Evolutionary conservation across 2,797 vertebrate species (phyloP).

Genomic region (Arctocebus calabarensis): DNA sequence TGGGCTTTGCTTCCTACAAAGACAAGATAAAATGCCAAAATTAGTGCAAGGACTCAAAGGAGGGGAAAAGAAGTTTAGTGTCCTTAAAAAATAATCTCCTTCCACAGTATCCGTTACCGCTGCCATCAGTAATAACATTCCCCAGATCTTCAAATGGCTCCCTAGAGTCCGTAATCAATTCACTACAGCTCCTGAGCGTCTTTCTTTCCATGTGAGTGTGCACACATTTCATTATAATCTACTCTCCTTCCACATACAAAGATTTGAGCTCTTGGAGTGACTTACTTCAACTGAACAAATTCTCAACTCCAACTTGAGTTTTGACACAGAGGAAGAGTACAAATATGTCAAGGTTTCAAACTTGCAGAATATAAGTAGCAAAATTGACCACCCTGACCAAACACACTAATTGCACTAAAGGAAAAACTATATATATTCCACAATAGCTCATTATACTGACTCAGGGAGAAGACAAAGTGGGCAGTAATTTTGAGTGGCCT

Average conservation of each 20-base stretch:
- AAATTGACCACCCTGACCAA: not conserved
- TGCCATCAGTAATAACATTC: not conserved
- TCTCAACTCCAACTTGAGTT: not conserved
- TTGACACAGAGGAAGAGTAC: not conserved
- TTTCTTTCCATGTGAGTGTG: constrained; percentile 14
- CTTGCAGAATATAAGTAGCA: not conserved
- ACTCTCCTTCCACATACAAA: not conserved
- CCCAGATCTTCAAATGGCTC: not conserved
- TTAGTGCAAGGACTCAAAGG: constrained; percentile 46
- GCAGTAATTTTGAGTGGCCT: not conserved
- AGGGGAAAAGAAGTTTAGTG: not conserved
- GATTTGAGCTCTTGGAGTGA: constrained; percentile 15
- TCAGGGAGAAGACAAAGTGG: not conserved
- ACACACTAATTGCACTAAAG: not conserved
- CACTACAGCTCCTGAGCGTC: not conserved
- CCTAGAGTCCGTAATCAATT: not conserved
- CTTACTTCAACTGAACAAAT: constrained; percentile 49
- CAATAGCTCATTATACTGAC: not conserved
- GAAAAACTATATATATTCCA: not conserved
- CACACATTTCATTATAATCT: not conserved
- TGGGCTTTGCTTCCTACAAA: not conserved
- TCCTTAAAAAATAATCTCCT: constrained; percentile 32
- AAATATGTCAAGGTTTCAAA: not conserved
- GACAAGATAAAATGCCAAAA: not conserved
- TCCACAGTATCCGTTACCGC: not conserved